These are phyloP conservation scores for Empidonax traillii DNA, from an alignment of 2,113 vertebrate species.

Conservation along the genomic window DNA sequence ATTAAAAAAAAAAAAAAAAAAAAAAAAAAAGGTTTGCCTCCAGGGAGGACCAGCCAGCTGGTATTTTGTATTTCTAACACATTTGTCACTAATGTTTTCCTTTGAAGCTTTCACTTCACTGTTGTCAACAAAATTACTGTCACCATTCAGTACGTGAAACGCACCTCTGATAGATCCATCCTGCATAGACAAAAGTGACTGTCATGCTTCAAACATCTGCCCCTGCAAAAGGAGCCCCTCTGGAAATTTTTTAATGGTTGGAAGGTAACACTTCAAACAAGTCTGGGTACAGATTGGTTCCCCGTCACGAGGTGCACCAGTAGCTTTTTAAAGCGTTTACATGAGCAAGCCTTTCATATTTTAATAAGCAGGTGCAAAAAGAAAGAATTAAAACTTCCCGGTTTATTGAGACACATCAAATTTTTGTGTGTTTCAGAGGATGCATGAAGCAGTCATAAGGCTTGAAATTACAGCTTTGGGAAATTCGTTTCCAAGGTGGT, in stretches of 20 bases:
- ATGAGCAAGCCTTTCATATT: conserved; percentile 25
- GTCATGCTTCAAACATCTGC: neutral
- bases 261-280: neutral
- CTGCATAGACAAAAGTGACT: neutral
- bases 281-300: neutral
- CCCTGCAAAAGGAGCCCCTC: neutral
- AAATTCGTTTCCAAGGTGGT: neutral
- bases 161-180: neutral
- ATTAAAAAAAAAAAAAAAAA: conserved; percentile 11
- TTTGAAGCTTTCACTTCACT: conserved; percentile 10
- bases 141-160: neutral
- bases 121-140: conserved; percentile 10
- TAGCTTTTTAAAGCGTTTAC: neutral
- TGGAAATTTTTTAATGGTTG: neutral
- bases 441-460: neutral
- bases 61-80: conserved; percentile 1
- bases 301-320: neutral
- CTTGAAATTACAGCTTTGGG: neutral
- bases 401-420: neutral
- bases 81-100: neutral
- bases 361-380: conserved; percentile 52
- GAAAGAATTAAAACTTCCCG: neutral
- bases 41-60: conserved; percentile 6
- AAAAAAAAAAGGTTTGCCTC: neutral
- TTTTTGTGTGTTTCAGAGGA: neutral